Base-by-base conservation (phyloP, 2,797 vertebrate species). In the Hoplostethus mediterraneus region DNA sequence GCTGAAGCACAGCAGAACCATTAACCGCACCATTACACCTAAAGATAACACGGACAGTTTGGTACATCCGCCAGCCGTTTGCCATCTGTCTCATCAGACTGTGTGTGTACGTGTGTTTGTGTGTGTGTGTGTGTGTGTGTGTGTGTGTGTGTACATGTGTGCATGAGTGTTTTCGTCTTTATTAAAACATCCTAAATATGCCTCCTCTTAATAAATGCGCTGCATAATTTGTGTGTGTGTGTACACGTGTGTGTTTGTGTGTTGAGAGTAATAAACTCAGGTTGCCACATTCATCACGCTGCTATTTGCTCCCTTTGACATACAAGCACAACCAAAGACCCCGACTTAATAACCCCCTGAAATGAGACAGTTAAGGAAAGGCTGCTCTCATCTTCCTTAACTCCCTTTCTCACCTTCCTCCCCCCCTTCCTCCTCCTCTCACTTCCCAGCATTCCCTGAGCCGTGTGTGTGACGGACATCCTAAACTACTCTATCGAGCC, bases 1-100 rank as follows among this genome's bases (percentile, higher is more conserved):
- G 5, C 81, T 86, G 81, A 84, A 91, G 90, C 92, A 90, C 79
- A 69, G 81, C 88, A 55, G 84, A 83, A 88, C 90, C 87, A 94
- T 94, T 94, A 93, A 78, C 89, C 56, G 81, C 92, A 90, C 83
- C 91, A 93, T 94, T 94, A 91, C 88, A 91, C 92, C 82, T 83
- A 71, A 86, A 94, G 90, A 93, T 90, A 90, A 85, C 89, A 89
- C 57, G 85, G 89, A 87, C 90, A 85, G 85, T 92, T 93, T 91
- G 90, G 89, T 90, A 86, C 83, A 77, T 90, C 77, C 83, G 77
- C 85, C 90, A 90, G 87, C 74, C 75, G 66, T 90, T 90, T 87
- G 79, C 91, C 93, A 94, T 94, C 94, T 94, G 93, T 89, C 87
- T 90, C 77, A 59, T 69, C 71, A 78, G 57, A 53, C 54, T 71